A percentile compares a stretch with the other conserved stretches of the same genome.
Evolutionary conservation across 2,888 invertebrate genomes (phyloP).

Genomic region (Andrena trimmerana): DNA sequence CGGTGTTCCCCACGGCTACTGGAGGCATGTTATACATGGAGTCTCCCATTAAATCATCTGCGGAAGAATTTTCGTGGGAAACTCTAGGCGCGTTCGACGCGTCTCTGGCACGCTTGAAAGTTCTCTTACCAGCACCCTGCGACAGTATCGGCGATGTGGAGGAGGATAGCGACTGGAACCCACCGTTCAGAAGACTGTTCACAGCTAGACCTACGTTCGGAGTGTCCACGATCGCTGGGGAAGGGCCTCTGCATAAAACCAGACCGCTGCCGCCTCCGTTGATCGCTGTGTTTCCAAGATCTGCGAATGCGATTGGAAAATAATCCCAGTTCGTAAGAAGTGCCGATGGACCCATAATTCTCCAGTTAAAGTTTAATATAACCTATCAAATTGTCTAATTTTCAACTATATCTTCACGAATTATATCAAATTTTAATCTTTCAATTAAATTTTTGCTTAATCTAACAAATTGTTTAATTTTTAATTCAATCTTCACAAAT

Average conservation of each 20-base stretch:
- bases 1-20: constrained; percentile 78
- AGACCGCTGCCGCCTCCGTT: constrained; percentile 85
- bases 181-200: constrained; percentile 86
- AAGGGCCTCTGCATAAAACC: constrained; percentile 87
- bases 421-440: too few relatives aligned
- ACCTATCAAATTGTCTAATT: too few relatives aligned
- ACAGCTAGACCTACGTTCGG: constrained; percentile 80
- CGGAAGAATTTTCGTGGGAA: constrained; percentile 31
- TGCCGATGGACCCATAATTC: too few relatives aligned
- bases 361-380: too few relatives aligned
- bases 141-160: constrained; percentile 88
- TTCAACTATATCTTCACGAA: too few relatives aligned
- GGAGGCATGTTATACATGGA: constrained; percentile 82
- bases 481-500: too few relatives aligned
- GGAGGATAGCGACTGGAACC: constrained; percentile 86
- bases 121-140: constrained; percentile 80
- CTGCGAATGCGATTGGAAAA: constrained; percentile 79
- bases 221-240: constrained; percentile 87
- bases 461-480: too few relatives aligned
- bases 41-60: constrained; percentile 83
- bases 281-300: constrained; percentile 85
- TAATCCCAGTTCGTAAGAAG: too few relatives aligned
- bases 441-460: too few relatives aligned
- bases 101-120: neutral
- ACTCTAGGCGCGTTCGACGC: neutral